phyloP scores from a whole-genome alignment of 2,888 invertebrate species.

The Leuctra nigra region DNA sequence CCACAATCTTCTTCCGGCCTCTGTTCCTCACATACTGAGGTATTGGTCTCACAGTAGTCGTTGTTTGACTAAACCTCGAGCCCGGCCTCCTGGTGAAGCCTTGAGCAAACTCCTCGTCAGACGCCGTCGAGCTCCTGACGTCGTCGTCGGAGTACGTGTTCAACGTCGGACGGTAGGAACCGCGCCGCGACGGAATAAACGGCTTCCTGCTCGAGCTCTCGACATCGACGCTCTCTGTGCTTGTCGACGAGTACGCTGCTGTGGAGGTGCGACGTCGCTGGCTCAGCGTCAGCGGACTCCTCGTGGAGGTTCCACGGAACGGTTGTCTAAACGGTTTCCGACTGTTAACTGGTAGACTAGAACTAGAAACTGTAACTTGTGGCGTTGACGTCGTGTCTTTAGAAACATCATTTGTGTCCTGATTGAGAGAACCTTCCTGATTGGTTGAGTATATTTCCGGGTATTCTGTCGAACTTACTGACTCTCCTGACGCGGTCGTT shows the following conservation, averaged over 20 bases:
- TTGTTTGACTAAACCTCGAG: too few species aligned
- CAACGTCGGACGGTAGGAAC: conserved; percentile 1
- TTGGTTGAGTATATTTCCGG: not conserved
- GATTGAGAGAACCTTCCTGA: not conserved
- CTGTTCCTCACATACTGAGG: too few species aligned
- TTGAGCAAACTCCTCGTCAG: not conserved
- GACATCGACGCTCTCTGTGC: not conserved
- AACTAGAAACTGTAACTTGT: not conserved
- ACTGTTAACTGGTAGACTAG: not conserved
- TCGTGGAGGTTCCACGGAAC: not conserved
- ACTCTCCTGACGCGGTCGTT: conserved; percentile 15
- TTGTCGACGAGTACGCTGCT: not conserved
- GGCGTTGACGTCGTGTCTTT: not conserved
- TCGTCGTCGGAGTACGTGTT: not conserved
- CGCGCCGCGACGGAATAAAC: not conserved
- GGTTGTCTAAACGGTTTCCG: not conserved
- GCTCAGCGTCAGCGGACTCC: not conserved
- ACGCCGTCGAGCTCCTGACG: not conserved
- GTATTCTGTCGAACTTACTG: not conserved
- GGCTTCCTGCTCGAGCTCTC: not conserved
- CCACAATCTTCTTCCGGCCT: too few species aligned
- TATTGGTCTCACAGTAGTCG: too few species aligned
- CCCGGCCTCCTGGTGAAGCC: not conserved
- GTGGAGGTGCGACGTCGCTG: conserved; percentile 2
- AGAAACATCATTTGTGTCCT: too few species aligned